phyloP scores from a whole-genome alignment of 1,140 invertebrate genomes.

The Trichonephila inaurata region DNA sequence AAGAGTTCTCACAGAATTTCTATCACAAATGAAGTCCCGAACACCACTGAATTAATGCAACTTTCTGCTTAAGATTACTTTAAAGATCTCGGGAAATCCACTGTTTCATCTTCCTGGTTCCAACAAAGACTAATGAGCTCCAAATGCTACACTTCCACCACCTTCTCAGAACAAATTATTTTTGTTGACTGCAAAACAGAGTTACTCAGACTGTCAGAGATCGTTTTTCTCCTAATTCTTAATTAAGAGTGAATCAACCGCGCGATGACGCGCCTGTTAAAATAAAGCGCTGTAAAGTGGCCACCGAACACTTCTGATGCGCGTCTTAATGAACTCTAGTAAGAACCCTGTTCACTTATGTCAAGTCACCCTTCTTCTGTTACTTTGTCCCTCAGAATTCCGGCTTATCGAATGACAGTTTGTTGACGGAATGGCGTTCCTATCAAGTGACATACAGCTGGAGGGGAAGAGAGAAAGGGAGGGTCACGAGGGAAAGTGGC shows the following conservation, averaged over 20 bases:
- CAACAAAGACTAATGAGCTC: not conserved
- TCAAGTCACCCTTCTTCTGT: conserved; percentile 9
- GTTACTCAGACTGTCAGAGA: not conserved
- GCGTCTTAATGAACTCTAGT: conserved; percentile 12
- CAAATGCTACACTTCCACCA: not conserved
- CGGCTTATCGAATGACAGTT: conserved; percentile 45
- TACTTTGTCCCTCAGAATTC: conserved; percentile 10
- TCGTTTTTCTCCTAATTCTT: conserved; percentile 15
- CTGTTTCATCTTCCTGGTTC: not conserved
- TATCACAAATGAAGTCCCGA: not conserved
- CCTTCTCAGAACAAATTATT: conserved; percentile 5
- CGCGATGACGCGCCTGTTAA: not conserved
- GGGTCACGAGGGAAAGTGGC: conserved; percentile 27
- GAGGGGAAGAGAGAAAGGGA: not conserved
- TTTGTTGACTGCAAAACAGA: not conserved
- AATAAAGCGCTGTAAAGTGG: not conserved
- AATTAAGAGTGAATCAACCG: conserved; percentile 46
- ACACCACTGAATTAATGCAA: not conserved
- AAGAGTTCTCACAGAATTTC: not conserved
- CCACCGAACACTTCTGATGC: not conserved
- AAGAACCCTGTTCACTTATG: not conserved
- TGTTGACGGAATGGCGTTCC: conserved; percentile 28
- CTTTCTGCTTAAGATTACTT: not conserved
- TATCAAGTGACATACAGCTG: conserved; percentile 43
- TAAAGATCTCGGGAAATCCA: conserved; percentile 11